These are phyloP conservation scores for Echeneis naucrates DNA, from an alignment of 2,797 vertebrate species.

Conservation along the genomic window DNA sequence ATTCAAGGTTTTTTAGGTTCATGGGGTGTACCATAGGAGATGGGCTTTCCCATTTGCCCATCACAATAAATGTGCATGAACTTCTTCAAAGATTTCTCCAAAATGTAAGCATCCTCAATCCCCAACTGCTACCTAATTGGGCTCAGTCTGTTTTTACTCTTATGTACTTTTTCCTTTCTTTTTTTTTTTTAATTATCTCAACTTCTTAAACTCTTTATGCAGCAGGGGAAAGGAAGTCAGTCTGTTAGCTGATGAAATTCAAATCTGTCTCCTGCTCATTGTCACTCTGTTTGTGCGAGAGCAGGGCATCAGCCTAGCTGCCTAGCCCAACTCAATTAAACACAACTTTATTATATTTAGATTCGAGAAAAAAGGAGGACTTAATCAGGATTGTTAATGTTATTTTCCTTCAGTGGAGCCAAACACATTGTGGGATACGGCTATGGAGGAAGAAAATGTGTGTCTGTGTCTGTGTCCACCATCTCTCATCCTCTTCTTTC, in stretches of 20 bases:
- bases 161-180: slow-evolving; percentile 15
- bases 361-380: slow-evolving; percentile 64
- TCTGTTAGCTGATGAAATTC: slow-evolving; percentile 34
- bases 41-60: slow-evolving; percentile 49
- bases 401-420: slow-evolving; percentile 69
- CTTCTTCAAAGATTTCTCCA: slow-evolving; percentile 33
- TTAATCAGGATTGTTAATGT: slow-evolving; percentile 76
- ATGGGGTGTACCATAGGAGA: slow-evolving; percentile 52
- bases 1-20: slow-evolving; percentile 67
- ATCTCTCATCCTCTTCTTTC: slow-evolving; percentile 12
- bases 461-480: slow-evolving; percentile 13
- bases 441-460: slow-evolving; percentile 58
- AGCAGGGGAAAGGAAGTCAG: slow-evolving; percentile 21
- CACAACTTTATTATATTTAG: slow-evolving; percentile 75
- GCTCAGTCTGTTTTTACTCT: slow-evolving; percentile 26
- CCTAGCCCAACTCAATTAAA: slow-evolving; percentile 70
- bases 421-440: slow-evolving; percentile 49
- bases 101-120: slow-evolving; percentile 34
- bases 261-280: slow-evolving; percentile 48
- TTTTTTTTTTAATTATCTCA: slow-evolving; percentile 15
- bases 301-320: slow-evolving; percentile 51
- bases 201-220: slow-evolving; percentile 30
- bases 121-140: slow-evolving; percentile 10
- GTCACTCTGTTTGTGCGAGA: slow-evolving; percentile 54
- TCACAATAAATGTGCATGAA: slow-evolving; percentile 38